These are phyloP conservation scores for Heliconius nattereri DNA, from an alignment of 1,140 invertebrate genomes.

Conservation along the genomic window DNA sequence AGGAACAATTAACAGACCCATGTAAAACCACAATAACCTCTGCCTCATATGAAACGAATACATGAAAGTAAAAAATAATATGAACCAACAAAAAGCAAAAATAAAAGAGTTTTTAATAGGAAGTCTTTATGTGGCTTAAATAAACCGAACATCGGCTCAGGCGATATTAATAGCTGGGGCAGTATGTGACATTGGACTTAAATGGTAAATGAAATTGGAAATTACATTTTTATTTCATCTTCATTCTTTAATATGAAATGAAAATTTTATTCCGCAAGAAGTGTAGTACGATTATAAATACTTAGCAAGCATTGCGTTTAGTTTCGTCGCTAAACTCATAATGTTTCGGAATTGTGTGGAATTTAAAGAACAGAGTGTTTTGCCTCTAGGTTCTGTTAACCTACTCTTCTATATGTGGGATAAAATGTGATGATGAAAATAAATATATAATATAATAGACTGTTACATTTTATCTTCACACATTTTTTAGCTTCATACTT, in stretches of 20 bases:
- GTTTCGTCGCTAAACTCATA: no score
- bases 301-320: no score
- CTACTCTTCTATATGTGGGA: no score
- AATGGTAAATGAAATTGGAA: background rate
- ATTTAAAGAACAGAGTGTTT: no score
- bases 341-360: no score
- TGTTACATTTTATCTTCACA: no score
- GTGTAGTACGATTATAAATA: background rate
- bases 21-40: no score
- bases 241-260: background rate
- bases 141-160: conserved; percentile 1
- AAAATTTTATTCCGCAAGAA: background rate
- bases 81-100: background rate
- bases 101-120: conserved; percentile 13
- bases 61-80: background rate
- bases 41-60: background rate
- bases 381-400: no score
- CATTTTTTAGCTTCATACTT: no score
- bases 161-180: conserved; percentile 7
- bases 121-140: conserved; percentile 15
- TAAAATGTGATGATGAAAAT: no score
- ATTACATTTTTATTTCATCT: background rate
- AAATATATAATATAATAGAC: no score
- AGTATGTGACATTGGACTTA: conserved; percentile 3
- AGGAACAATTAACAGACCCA: no score